Conservation (phyloP, 2,113 vertebrate genomes). For the Myotis yumanensis region DNA sequence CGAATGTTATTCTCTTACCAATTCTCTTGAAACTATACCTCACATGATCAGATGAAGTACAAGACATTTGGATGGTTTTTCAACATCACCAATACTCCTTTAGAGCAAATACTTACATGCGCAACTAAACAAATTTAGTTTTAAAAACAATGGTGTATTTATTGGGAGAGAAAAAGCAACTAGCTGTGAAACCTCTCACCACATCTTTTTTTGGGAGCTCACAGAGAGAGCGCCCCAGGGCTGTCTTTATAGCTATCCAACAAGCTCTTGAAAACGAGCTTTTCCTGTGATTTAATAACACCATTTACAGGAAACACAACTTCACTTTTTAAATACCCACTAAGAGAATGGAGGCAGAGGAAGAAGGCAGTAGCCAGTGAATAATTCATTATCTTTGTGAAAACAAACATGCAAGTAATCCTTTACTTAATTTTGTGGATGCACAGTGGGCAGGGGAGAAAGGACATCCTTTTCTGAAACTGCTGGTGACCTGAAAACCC, state of each 20-base stretch:
- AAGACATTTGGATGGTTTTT: neutral
- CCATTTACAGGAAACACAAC: conserved; percentile 59
- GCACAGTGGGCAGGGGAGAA: conserved; percentile 42
- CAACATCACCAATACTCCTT: neutral
- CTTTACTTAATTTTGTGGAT: conserved; percentile 72
- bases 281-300: conserved; percentile 76
- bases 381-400: conserved; percentile 61
- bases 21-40: neutral
- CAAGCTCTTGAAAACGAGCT: conserved; percentile 63
- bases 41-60: neutral
- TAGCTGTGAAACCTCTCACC: conserved; percentile 39
- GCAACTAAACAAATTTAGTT: conserved; percentile 62
- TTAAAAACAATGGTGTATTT: neutral
- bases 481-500: conserved; percentile 33
- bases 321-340: conserved; percentile 63
- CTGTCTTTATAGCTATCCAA: conserved; percentile 62
- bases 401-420: conserved; percentile 73
- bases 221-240: neutral
- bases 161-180: conserved; percentile 35
- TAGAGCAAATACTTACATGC: neutral
- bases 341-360: conserved; percentile 66
- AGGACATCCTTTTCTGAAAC: conserved; percentile 66
- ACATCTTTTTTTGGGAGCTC: conserved; percentile 29
- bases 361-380: conserved; percentile 32
- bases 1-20: conserved; percentile 15